Percentiles rank a stretch among this genome's conserved stretches.
Evolutionary conservation across 2,888 invertebrate species (phyloP).

Genomic region (Coleophora flavipennella): DNA sequence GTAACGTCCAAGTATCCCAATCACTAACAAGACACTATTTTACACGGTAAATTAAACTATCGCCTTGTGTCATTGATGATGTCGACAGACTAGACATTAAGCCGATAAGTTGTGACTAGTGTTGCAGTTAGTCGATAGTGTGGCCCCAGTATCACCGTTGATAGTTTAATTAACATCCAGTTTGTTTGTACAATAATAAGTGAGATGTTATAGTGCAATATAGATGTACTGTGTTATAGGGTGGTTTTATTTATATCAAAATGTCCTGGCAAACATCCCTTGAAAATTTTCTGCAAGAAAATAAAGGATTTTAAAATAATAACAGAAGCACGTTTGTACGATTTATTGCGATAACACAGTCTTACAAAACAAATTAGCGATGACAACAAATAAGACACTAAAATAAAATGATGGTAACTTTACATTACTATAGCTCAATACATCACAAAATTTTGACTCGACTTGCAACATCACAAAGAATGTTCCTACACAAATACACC

Average conservation of each 20-base stretch:
- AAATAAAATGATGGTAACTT: conserved; percentile 60
- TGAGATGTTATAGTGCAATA: conserved; percentile 72
- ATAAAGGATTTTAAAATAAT: conserved; percentile 9
- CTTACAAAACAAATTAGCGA: conserved; percentile 59
- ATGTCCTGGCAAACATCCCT: too few relatives aligned
- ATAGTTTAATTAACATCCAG: conserved; percentile 39
- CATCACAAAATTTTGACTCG: conserved; percentile 52
- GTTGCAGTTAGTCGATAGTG: too few relatives aligned
- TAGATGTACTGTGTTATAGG: conserved; percentile 64
- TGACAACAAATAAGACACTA: conserved; percentile 53
- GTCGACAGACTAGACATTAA: too few relatives aligned
- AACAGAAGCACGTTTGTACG: conserved; percentile 44
- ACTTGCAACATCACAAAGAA: conserved; percentile 21
- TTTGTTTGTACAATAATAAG: conserved; percentile 65
- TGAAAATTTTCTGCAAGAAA: too few relatives aligned
- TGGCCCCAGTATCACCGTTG: conserved; percentile 9
- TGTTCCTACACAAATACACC: neutral
- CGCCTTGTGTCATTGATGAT: too few relatives aligned
- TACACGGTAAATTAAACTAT: too few relatives aligned
- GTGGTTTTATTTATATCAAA: conserved; percentile 32
- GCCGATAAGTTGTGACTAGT: too few relatives aligned
- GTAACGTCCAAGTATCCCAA: too few relatives aligned
- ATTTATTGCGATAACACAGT: conserved; percentile 69
- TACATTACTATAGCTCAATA: conserved; percentile 41
- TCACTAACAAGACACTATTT: too few relatives aligned